Evolutionary conservation across 2,888 invertebrate genomes (phyloP), one percentile per base, ranked within the genome.

Genomic region (Synergus gifuensis): DNA sequence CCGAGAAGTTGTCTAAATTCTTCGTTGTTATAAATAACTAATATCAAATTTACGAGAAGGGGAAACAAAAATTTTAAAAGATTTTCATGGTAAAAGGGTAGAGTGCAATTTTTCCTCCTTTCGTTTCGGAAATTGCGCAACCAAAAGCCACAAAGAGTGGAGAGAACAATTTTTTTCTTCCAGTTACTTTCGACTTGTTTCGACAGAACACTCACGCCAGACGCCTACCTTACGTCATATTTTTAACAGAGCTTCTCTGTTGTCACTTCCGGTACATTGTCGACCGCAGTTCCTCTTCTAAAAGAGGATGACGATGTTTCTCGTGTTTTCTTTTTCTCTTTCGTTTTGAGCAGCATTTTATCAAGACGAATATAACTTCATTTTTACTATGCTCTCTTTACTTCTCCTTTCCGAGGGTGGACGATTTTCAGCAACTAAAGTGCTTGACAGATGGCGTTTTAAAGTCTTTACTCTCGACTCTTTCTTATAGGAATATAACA

Each of bases 331-430:
- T 73, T 73, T 73, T 73, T 46, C 46, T 46, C 49, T 54, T 36
- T 54, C 69, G 69, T n/a, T 36, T 49, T 49, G 49, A 16, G 49
- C 36, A 28, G 69, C 54, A 28, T 73, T 73, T 73, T 73, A 49
- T 73, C 69, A 73, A 28, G 49, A 49, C 69, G 36, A 73, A 73
- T 54, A 73, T 73, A 73, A 73, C 69, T 73, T 54, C n/a, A 28
- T 73, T 54, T 73, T 73, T 73, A 73, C 46, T 73, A 46, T 49
- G 49, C 49, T 18, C 42, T 66, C 69, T 73, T 28, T 28, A 73
- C 49, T 22, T 73, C 28, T 73, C 36, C 28, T 22, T 46, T 46
- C 28, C 67, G 46, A 46, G 46, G 46, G 44, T 67, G 22, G 22
- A 36, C 69, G 49, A 73, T 73, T 73, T 73, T 73, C 22, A 49